Base-by-base conservation (phyloP, 2,797 vertebrate species). In the Gymnothorax reevesii region DNA sequence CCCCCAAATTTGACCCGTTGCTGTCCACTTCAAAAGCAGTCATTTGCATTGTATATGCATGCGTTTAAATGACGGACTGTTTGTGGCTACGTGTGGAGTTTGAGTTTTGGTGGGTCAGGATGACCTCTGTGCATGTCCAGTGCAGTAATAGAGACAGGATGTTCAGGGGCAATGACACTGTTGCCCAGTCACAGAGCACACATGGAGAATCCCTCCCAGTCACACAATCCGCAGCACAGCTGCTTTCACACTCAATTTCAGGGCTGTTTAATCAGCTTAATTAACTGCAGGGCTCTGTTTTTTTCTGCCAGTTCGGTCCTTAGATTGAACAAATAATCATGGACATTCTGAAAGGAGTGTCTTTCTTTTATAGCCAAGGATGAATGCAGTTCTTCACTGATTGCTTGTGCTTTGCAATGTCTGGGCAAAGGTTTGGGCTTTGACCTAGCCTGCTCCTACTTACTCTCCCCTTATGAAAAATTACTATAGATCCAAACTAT, bases 191-290 rank as follows among this genome's bases (percentile, higher is more conserved):
- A 91, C 90, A 93, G 90, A 89, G 87, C 90, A 25, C 94, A 93
- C 75, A 91, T 94, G 94, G 90, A 22, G 60, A 86, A 89, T 57
- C 88, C 84, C 71, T 90, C 89, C 89, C 91, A 91, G 87, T 86
- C 83, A 87, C 42, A 84, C 89, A 90, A 92, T 92, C 90, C 91
- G 73, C 33, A 42, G 33, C 83, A 92, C 87, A 88, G 89, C 92
- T 80, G 80, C 52, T 92, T 93, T 94, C 92, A 92, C 90, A 93
- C 90, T 91, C 89, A 90, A 90, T 93, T 92, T 89, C 60, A 42
- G 42, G 87, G 85, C 83, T 84, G 88, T 91, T 92, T 93, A 93
- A 92, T 94, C 93, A 93, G 90, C 33, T 82, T 92, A 93, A 94
- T 93, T 91, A 91, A 92, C 90, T 52, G 84, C 92, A 94, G 91